Evolutionary conservation across 2,797 vertebrate genomes (phyloP).

Genomic region (Megaceryle alcyon): DNA sequence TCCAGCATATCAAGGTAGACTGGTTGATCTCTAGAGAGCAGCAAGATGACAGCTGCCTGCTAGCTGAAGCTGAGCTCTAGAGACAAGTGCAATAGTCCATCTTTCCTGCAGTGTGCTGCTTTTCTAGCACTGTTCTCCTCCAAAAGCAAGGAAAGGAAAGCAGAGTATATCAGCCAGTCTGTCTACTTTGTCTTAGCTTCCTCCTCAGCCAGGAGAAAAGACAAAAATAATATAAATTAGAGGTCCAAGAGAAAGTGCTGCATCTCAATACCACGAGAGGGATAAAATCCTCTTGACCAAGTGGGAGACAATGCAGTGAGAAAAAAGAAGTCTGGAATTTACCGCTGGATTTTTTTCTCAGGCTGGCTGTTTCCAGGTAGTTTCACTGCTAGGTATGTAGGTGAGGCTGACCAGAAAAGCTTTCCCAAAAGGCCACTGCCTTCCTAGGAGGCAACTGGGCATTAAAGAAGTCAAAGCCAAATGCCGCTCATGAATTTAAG

Average conservation of each 20-base stretch:
- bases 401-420: not conserved
- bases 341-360: not conserved
- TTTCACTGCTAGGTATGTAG: not conserved
- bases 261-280: not conserved
- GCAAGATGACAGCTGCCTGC: not conserved
- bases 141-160: not conserved
- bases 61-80: not conserved
- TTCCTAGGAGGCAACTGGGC: not conserved
- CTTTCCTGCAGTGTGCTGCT: not conserved
- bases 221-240: not conserved
- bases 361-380: not conserved
- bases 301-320: accelerated
- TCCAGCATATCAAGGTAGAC: not conserved
- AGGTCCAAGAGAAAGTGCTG: not conserved
- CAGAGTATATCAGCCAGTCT: not conserved
- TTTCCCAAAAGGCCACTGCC: not conserved
- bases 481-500: not conserved
- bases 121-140: not conserved
- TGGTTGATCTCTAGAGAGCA: not conserved
- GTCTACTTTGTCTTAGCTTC: not conserved
- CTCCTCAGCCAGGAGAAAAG: not conserved
- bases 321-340: not conserved
- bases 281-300: not conserved
- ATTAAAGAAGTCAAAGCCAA: not conserved
- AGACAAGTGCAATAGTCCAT: not conserved